phyloP scores from a whole-genome alignment of 2,797 vertebrate species.

The Lepus oiostolus region DNA sequence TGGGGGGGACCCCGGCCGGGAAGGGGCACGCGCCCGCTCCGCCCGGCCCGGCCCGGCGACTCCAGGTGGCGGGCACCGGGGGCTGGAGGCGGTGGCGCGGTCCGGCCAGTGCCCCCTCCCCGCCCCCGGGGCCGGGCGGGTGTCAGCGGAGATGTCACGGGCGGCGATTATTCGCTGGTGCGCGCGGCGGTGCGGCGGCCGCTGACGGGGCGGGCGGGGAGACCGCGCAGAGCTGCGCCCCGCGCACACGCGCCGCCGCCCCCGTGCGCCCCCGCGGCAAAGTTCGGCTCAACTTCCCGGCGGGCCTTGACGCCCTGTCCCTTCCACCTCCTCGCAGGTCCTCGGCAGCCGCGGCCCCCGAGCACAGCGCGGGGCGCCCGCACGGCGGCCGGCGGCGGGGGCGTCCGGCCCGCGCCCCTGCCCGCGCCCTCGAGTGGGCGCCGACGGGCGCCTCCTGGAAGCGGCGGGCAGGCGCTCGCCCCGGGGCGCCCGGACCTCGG shows the following conservation, averaged over 20 bases:
- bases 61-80: neutral
- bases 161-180: slow-evolving; percentile 83
- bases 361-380: neutral
- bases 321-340: slow-evolving; percentile 69
- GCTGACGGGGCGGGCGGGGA: slow-evolving; percentile 81
- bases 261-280: slow-evolving; percentile 67
- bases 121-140: slow-evolving; percentile 49
- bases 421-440: slow-evolving; percentile 30
- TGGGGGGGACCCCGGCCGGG: neutral
- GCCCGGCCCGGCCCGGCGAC: neutral
- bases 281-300: slow-evolving; percentile 80
- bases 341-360: slow-evolving; percentile 23
- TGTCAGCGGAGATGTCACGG: slow-evolving; percentile 84
- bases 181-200: slow-evolving; percentile 78
- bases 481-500: slow-evolving; percentile 7
- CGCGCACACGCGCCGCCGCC: slow-evolving; percentile 52
- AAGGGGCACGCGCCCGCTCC: neutral
- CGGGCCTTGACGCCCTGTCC: slow-evolving; percentile 68
- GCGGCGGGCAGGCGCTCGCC: slow-evolving; percentile 49
- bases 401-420: neutral
- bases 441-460: slow-evolving; percentile 57
- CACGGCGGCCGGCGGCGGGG: slow-evolving; percentile 28
- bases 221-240: slow-evolving; percentile 76
- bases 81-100: neutral
- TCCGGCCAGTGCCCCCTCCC: slow-evolving; percentile 26